Evolutionary conservation across 1,140 invertebrate species (phyloP), one percentile per base, ranked within the genome.

Genomic region (Homalodisca vitripennis): DNA sequence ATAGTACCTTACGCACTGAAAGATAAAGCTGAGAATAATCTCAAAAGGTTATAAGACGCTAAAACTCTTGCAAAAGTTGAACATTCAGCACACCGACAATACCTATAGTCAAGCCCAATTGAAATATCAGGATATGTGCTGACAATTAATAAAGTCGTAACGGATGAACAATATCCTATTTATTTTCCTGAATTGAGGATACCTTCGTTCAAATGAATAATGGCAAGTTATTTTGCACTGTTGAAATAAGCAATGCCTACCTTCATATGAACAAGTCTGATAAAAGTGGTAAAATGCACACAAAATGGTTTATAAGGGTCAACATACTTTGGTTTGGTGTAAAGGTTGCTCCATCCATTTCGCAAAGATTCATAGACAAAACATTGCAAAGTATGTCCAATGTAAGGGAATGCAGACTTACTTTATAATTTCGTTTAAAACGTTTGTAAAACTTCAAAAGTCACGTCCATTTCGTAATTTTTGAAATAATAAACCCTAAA

Each of bases 251-350:
- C 20, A 53, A 53, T 53, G 48, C 48, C 12, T 53, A 53, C 48
- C 22, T 53, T 17, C 48, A 53, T 53, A 53, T 53, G 48, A 22
- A 6, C 3, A 53, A 12, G 48, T 6, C 6, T 22, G 48, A 53
- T 12, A 20, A 53, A 53, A 17, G 12, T 53, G 48, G 10, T 17
- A 12, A 53, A 14, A 53, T 53, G 48, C 55, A 78, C 77, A 24
- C 76, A 26, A 14, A 60, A 60, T 27, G 55, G 55, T 6, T 22
- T 60, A 26, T 60, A 27, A 73, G 69, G 64, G 72, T 74, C 22
- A 77, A 78, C 64, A 62, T 76, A 32, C 48, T 78, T 22, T 72
- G 73, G 67, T 77, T 77, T 70, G 76, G 77, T n/a, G 72, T 77
- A 1, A 73, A 73, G 57, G 55, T 71, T 3, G 76, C 74, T 26